Conservation (phyloP, 2,797 vertebrate species). For the Prionace glauca region DNA sequence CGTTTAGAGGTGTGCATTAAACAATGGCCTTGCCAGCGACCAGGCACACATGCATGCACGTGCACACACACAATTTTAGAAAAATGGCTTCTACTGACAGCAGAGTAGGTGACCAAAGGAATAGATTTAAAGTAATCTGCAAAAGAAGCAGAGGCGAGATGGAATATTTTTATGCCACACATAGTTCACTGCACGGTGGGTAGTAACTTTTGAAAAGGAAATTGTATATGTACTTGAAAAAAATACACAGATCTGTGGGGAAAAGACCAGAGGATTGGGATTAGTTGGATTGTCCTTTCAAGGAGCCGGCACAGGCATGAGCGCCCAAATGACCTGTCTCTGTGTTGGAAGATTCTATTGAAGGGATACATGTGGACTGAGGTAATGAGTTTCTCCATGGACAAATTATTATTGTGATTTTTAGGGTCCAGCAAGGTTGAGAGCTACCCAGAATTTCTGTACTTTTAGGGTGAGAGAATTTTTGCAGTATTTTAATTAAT, state of each 20-base stretch:
- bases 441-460: not conserved
- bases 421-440: not conserved
- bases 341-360: not conserved
- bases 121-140: not conserved
- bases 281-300: not conserved
- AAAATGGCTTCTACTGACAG: not conserved
- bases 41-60: too few species aligned
- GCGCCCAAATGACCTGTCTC: not conserved
- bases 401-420: not conserved
- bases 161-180: not conserved
- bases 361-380: not conserved
- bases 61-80: not conserved
- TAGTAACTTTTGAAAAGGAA: not conserved
- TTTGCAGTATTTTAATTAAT: not conserved
- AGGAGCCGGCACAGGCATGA: not conserved
- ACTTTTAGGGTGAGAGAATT: not conserved
- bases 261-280: not conserved
- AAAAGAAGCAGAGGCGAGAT: not conserved
- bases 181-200: not conserved
- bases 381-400: not conserved
- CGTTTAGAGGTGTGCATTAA: not conserved
- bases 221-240: not conserved
- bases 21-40: not conserved
- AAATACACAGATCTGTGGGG: not conserved
- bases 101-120: not conserved